Evolutionary conservation across 2,888 invertebrate species (phyloP).

Genomic region (Lutraria lutraria): DNA sequence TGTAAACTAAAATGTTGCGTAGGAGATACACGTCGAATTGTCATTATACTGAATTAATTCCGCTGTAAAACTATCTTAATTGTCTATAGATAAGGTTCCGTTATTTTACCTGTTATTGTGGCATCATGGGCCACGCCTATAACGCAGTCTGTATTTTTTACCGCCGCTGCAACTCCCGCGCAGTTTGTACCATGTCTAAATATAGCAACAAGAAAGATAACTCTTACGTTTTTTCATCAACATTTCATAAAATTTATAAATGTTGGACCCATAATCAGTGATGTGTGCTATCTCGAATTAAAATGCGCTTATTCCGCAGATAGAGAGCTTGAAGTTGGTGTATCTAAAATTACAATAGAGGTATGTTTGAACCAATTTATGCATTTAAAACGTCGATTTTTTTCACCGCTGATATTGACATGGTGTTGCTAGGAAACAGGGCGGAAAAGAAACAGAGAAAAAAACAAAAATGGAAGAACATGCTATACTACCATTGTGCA

Average conservation of each 20-base stretch:
- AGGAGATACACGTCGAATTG: too few species aligned
- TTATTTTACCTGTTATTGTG: conserved; percentile 35
- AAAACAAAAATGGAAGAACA: too few species aligned
- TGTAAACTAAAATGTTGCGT: too few species aligned
- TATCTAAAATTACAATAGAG: not conserved
- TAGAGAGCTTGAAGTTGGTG: not conserved
- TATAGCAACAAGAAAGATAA: not conserved
- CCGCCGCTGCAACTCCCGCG: conserved; percentile 59
- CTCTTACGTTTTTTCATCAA: not conserved
- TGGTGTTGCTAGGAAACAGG: too few species aligned
- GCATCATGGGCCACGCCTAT: conserved; percentile 54
- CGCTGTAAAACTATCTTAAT: too few species aligned
- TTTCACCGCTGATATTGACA: conserved; percentile 36
- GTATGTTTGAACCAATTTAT: too few species aligned
- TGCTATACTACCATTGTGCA: too few species aligned
- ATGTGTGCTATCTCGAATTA: not conserved
- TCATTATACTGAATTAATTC: too few species aligned
- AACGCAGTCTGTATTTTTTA: conserved; percentile 53
- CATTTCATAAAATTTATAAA: not conserved
- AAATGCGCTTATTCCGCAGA: too few species aligned
- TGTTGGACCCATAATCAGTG: not conserved
- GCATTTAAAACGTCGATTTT: conserved; percentile 11
- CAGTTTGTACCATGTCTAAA: conserved; percentile 59
- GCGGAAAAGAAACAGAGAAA: too few species aligned
- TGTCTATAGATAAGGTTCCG: too few species aligned